Evolutionary conservation across 2,113 vertebrate species (phyloP).

Genomic region (Passer domesticus): DNA sequence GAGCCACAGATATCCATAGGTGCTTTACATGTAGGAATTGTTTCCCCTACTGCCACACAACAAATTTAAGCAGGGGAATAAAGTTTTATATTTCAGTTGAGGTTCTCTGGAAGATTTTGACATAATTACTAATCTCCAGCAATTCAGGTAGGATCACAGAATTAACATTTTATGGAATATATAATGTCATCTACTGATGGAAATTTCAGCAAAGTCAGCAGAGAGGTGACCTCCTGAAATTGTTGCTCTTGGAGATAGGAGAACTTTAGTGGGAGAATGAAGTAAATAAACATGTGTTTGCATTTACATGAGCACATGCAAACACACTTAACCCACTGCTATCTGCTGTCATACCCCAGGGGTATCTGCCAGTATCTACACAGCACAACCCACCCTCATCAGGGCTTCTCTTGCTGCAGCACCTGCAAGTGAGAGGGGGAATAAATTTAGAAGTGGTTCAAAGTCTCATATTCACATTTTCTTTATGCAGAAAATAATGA

Average conservation of each 20-base stretch:
- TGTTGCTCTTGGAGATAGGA: background rate
- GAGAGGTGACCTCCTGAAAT: background rate
- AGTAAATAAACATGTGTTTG: background rate
- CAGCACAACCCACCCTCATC: background rate
- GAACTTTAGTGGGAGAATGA: background rate
- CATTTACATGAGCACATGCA: background rate
- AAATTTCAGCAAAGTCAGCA: background rate
- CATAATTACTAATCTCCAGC: background rate
- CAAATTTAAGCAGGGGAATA: background rate
- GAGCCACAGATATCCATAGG: background rate
- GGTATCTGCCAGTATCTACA: background rate
- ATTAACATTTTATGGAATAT: slow-evolving; percentile 10
- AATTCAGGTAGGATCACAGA: background rate
- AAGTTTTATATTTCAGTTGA: background rate
- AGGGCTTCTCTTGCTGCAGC: background rate
- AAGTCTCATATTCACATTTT: slow-evolving; percentile 59
- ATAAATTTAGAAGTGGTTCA: slow-evolving; percentile 9
- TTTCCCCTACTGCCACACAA: background rate
- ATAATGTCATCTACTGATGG: background rate
- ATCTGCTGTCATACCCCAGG: background rate
- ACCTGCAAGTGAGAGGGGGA: background rate
- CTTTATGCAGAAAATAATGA: slow-evolving; percentile 53
- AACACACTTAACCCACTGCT: background rate
- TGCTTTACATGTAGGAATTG: background rate
- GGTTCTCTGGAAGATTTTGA: background rate